Conservation (phyloP, 2,888 invertebrate genomes). For the Cephus runcator region DNA sequence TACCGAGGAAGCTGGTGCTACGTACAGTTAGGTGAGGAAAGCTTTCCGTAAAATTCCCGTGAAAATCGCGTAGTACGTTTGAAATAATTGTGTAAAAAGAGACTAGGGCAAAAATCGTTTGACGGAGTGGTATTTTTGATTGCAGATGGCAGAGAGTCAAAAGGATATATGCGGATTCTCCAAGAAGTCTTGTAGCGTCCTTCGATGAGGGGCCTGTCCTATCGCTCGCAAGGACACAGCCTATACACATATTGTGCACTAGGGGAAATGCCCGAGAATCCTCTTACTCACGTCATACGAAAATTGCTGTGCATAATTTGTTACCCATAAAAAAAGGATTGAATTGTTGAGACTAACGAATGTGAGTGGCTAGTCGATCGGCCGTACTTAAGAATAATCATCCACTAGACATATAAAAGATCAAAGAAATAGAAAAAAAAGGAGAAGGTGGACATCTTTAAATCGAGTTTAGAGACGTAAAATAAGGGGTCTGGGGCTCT, state of each 20-base stretch:
- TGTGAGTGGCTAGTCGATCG: slow-evolving; percentile 53
- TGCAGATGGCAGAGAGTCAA: slow-evolving; percentile 50
- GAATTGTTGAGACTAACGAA: slow-evolving; percentile 46
- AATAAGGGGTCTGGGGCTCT: not conserved
- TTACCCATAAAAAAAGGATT: slow-evolving; percentile 52
- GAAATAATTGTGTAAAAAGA: not conserved
- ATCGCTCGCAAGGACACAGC: slow-evolving; percentile 19
- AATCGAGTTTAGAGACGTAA: not conserved
- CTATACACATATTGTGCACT: not conserved
- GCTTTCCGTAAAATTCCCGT: slow-evolving; percentile 1
- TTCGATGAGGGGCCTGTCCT: not conserved
- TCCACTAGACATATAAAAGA: not conserved
- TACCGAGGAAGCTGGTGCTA: slow-evolving; percentile 43
- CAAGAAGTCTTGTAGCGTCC: slow-evolving; percentile 33
- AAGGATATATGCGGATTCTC: slow-evolving; percentile 45
- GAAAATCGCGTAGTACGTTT: not conserved
- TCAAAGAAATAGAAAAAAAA: not conserved
- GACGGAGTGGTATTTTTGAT: slow-evolving; percentile 33
- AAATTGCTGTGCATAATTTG: slow-evolving; percentile 49
- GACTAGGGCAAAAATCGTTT: not conserved
- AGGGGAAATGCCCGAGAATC: slow-evolving; percentile 11
- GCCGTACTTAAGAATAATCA: slow-evolving; percentile 6
- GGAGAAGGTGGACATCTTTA: not conserved
- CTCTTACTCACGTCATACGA: slow-evolving; percentile 35
- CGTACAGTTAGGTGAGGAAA: slow-evolving; percentile 52